Percentiles rank a stretch among this genome's conserved stretches.
Conservation (phyloP, 2,797 vertebrate species). For the Crocodylus rhombifer region DNA sequence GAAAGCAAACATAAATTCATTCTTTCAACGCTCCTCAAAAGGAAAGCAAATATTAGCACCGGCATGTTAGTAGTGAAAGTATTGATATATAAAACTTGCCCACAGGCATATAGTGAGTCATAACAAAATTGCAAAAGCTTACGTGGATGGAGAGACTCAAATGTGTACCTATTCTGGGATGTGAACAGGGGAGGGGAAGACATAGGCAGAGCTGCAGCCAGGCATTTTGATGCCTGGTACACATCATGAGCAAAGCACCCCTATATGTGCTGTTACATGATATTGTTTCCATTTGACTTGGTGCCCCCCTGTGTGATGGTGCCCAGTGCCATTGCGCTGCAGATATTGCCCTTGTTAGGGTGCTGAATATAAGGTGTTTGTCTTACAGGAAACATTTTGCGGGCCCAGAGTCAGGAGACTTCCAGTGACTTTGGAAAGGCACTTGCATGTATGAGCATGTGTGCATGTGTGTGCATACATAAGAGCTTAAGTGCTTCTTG, state of each 20-base stretch:
- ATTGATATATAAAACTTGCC: constrained; percentile 1
- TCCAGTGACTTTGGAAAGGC: not conserved
- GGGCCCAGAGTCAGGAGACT: not conserved
- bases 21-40: rapidly evolving
- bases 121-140: not conserved
- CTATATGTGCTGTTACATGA: no score
- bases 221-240: no score
- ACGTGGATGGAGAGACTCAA: not conserved
- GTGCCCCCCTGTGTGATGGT: no score
- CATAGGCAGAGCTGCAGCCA: no score
- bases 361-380: not conserved
- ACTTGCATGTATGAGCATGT: not conserved
- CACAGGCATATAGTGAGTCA: not conserved
- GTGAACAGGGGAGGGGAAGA: no score
- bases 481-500: not conserved
- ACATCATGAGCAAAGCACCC: no score
- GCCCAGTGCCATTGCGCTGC: no score
- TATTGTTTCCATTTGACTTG: no score
- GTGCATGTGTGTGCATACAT: not conserved
- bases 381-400: not conserved
- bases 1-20: not conserved
- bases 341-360: no score
- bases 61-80: not conserved
- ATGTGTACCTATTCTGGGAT: not conserved
- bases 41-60: not conserved